phyloP scores from a whole-genome alignment of 2,113 vertebrate genomes.

The Turdus rufiventris region DNA sequence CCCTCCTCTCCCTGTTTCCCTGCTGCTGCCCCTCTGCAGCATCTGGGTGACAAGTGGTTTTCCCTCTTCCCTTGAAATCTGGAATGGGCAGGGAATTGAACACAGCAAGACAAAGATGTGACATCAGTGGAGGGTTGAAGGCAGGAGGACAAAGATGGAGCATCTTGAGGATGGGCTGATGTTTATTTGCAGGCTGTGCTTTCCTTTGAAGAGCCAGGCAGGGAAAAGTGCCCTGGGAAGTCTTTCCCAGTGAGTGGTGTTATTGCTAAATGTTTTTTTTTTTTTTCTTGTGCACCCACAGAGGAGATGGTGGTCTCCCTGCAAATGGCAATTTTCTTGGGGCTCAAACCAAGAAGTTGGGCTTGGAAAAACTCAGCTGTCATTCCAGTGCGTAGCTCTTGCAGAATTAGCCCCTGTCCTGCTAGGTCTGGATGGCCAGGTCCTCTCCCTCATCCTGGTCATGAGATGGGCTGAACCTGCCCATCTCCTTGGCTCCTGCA shows the following conservation, averaged over 20 bases:
- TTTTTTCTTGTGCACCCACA: neutral
- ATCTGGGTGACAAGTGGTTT: neutral
- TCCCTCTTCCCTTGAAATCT: neutral
- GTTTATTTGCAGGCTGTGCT: neutral
- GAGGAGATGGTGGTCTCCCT: neutral
- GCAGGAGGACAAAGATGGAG: neutral
- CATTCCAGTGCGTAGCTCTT: neutral
- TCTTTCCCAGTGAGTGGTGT: neutral
- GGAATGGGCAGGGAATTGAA: neutral
- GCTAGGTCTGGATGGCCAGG: neutral
- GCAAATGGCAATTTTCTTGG: neutral
- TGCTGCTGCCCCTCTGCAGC: neutral
- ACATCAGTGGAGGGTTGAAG: fast-evolving
- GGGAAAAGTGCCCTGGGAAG: neutral
- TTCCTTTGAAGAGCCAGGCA: neutral
- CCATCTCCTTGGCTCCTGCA: fast-evolving
- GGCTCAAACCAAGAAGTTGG: fast-evolving
- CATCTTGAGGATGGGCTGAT: neutral
- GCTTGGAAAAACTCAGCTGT: fast-evolving
- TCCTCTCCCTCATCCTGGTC: neutral
- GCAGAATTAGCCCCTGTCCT: neutral
- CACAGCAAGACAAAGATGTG: neutral
- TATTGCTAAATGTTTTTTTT: neutral
- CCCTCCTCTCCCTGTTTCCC: neutral
- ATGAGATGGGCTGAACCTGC: fast-evolving